phyloP scores from a whole-genome alignment of 1,140 invertebrate species.

The Drosophila willistoni region DNA sequence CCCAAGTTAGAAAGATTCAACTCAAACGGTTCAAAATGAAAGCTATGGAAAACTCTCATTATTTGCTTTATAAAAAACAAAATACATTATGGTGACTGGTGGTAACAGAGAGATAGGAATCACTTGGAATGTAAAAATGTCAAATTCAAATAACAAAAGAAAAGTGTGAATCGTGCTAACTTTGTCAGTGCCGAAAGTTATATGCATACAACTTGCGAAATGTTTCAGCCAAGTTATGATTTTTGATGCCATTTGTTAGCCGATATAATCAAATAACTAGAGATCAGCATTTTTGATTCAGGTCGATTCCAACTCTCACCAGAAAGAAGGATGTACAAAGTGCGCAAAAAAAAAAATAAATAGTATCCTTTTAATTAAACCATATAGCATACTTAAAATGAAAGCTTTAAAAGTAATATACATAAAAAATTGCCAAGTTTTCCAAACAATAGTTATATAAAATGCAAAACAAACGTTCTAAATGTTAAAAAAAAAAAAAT shows the following conservation, averaged over 20 bases:
- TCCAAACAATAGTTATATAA: conserved; percentile 35
- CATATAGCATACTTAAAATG: conserved; percentile 8
- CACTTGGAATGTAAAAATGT: not conserved
- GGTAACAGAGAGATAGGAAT: not conserved
- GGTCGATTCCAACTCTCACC: not conserved
- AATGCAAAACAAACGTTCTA: conserved; percentile 42
- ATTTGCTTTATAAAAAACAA: no score
- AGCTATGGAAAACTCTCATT: not conserved
- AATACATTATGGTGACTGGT: no score
- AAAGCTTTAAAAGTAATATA: conserved; percentile 52
- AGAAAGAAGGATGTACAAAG: not conserved
- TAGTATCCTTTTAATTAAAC: not conserved
- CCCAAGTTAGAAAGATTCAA: not conserved
- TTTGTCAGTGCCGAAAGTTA: no score
- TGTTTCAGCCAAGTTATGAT: no score
- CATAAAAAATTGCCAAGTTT: conserved; percentile 19
- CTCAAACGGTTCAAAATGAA: no score
- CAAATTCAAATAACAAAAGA: not conserved
- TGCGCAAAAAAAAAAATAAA: not conserved
- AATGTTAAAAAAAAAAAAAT: conserved; percentile 45
- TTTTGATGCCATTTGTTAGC: no score
- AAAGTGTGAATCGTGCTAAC: no score
- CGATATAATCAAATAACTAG: no score
- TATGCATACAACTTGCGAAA: no score
- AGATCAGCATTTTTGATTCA: no score